phyloP scores from a whole-genome alignment of 2,797 vertebrate species.

The Siniperca obscura region DNA sequence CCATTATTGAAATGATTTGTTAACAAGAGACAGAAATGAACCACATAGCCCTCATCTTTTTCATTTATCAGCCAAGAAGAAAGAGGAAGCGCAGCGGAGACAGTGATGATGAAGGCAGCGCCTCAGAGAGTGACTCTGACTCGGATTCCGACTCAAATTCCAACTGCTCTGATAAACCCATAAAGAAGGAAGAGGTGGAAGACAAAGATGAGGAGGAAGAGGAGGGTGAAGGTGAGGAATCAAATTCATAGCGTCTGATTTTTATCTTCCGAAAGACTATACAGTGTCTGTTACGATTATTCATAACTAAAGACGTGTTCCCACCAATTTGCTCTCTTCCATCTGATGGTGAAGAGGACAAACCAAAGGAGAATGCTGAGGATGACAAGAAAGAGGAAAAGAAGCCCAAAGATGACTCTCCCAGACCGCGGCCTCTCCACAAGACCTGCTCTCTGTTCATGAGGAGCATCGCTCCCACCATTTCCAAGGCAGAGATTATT shows the following conservation, averaged over 20 bases:
- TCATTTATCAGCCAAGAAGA: constrained; percentile 82
- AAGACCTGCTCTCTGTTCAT: constrained; percentile 94
- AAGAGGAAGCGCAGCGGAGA: constrained; percentile 91
- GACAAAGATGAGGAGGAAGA: constrained; percentile 82
- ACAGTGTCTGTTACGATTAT: neutral
- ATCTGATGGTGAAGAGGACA: constrained; percentile 69
- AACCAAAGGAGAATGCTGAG: constrained; percentile 81
- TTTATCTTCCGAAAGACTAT: neutral
- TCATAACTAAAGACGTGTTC: neutral
- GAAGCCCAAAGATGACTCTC: constrained; percentile 85
- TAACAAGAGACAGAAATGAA: neutral
- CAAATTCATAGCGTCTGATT: neutral
- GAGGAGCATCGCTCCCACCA: constrained; percentile 93
- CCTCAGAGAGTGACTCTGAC: constrained; percentile 90
- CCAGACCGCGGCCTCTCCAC: constrained; percentile 91
- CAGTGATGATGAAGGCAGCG: constrained; percentile 90
- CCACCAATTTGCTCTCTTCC: neutral
- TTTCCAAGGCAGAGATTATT: constrained; percentile 93
- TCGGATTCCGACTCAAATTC: constrained; percentile 89
- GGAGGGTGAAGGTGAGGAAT: constrained; percentile 78
- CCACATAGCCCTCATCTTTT: neutral
- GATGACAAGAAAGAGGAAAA: constrained; percentile 87
- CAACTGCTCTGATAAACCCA: constrained; percentile 85
- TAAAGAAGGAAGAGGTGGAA: constrained; percentile 79
- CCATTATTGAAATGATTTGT: neutral